Evolutionary conservation across 1,140 invertebrate genomes (phyloP), one percentile per base, ranked within the genome.

Genomic region (Chelonus insularis): DNA sequence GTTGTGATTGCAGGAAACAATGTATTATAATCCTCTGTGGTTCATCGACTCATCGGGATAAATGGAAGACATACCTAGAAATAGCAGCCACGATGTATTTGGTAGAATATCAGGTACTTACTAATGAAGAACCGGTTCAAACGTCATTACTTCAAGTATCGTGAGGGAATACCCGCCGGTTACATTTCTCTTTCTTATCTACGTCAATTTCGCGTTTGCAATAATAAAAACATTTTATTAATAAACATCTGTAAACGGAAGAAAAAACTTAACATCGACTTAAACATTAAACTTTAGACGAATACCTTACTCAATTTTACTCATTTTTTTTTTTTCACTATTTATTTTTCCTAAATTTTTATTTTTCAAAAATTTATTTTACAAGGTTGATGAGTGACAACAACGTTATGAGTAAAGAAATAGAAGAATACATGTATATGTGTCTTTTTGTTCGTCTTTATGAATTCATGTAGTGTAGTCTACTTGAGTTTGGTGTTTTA

Each of bases 71-170:
- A 48, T 21, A 29, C 12, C 18, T 23, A 48, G 18, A 29, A 48
- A 21, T 48, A 48, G 18, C 18, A 29, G 20, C 45, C n/a, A 48
- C 45, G 45, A 48, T 48, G 45, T 48, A 48, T 23, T 48, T 21
- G 45, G 45, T 29, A 48, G 45, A 48, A 12, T 21, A 48, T 48
- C 45, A 48, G 45, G 45, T 48, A 48, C 45, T 48, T 29, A 29
- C 45, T 29, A 48, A 48, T 48, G 23, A 0, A 20, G 45, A 48
- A 48, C 45, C 45, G 45, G 45, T 48, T 29, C 11, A 48, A 48
- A 48, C 45, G 45, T 48, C 45, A 48, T 48, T 48, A 20, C 45
- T 43, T 43, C 21, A 25, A 18, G 9, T 18, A 29, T 29, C 45
- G 45, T 20, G 21, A 29, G 45, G 45, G 45, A 48, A 48, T 48